Conservation (phyloP, 1,140 invertebrate species). For the Trypoxylus dichotomus region DNA sequence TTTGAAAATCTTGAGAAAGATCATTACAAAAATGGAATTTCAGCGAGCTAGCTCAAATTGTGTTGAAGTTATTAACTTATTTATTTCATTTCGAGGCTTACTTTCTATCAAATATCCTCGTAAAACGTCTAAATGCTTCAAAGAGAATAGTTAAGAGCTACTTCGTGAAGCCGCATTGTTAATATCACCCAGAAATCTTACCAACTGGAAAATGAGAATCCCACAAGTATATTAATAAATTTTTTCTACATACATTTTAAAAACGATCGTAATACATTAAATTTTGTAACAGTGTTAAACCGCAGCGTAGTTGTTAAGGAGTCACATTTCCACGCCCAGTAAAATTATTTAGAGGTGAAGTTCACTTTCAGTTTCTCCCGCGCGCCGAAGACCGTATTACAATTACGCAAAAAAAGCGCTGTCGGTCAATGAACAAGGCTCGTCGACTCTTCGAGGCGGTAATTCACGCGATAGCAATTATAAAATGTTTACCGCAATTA, state of each 20-base stretch:
- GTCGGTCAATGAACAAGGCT: constrained; percentile 5
- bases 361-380: not conserved
- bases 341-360: not conserved
- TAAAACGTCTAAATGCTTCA: too few relatives aligned
- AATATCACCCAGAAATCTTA: too few relatives aligned
- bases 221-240: too few relatives aligned
- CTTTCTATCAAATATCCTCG: too few relatives aligned
- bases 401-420: not conserved
- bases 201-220: too few relatives aligned
- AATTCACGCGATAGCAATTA: not conserved
- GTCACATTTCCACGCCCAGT: not conserved
- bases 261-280: not conserved
- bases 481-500: not conserved
- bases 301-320: not conserved
- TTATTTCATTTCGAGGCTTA: too few relatives aligned
- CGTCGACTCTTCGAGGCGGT: not conserved
- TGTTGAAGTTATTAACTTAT: too few relatives aligned
- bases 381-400: not conserved
- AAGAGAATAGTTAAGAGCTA: too few relatives aligned
- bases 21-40: too few relatives aligned
- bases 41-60: too few relatives aligned
- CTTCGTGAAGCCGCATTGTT: too few relatives aligned
- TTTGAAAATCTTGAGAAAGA: too few relatives aligned
- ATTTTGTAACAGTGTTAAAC: not conserved
- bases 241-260: not conserved